Evolutionary conservation across 1,140 invertebrate genomes (phyloP).

Genomic region (Pygmarrhopalites habei): DNA sequence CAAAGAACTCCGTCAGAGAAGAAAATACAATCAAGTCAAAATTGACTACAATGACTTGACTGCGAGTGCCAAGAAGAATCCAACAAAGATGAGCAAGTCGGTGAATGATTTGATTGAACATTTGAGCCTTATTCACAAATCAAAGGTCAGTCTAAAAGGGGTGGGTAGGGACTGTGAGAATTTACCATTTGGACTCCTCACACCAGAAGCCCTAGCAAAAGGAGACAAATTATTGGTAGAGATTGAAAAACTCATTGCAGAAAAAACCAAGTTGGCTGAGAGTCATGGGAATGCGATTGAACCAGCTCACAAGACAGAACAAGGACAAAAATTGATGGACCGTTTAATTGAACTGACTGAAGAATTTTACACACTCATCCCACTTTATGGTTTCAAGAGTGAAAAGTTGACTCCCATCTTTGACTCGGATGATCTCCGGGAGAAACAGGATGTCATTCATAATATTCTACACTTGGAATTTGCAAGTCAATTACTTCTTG

Average conservation of each 20-base stretch:
- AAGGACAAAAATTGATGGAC: conserved; percentile 12
- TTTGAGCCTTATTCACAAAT: background rate
- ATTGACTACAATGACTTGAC: conserved; percentile 41
- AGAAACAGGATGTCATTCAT: conserved; percentile 42
- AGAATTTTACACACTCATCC: conserved; percentile 48
- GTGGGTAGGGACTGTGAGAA: background rate
- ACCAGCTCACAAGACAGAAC: conserved; percentile 1
- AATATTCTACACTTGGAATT: conserved; percentile 44
- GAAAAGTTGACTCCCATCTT: conserved; percentile 45
- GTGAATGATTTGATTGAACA: background rate
- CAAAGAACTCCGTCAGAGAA: conserved; percentile 38
- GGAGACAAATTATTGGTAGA: conserved; percentile 1
- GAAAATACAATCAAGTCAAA: conserved; percentile 41
- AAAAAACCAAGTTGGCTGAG: conserved; percentile 31
- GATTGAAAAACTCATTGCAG: conserved; percentile 29
- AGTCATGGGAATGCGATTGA: background rate
- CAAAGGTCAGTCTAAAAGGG: background rate
- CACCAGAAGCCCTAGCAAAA: conserved; percentile 12
- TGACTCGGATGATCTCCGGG: conserved; percentile 40
- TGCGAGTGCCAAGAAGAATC: background rate
- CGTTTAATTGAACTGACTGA: conserved; percentile 43
- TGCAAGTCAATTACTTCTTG: conserved; percentile 45
- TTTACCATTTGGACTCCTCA: conserved; percentile 20
- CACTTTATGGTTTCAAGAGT: conserved; percentile 44
- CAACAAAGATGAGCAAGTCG: background rate